phyloP scores from a whole-genome alignment of 2,797 vertebrate genomes.

The Neosalanx taihuensis region DNA sequence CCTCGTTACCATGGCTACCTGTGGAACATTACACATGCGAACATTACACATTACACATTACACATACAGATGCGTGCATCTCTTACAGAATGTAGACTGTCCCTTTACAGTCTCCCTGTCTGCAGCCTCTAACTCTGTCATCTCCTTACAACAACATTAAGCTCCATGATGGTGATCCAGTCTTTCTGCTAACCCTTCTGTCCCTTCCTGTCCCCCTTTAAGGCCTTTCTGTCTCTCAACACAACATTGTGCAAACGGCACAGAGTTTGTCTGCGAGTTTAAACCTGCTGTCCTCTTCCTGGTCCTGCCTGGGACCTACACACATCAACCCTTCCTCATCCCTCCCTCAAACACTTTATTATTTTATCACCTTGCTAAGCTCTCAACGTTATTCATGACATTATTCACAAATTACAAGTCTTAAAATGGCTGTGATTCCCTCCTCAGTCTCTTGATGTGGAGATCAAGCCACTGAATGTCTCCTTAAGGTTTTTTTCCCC shows the following conservation, averaged over 20 bases:
- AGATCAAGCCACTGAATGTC: too few relatives aligned
- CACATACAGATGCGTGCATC: slow-evolving; percentile 11
- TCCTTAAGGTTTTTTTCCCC: background rate
- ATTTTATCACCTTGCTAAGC: too few relatives aligned
- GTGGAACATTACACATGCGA: slow-evolving; percentile 10
- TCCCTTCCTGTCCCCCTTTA: background rate
- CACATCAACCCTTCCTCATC: background rate
- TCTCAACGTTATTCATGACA: too few relatives aligned
- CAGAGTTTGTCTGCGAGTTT: slow-evolving; percentile 4
- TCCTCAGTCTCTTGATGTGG: too few relatives aligned
- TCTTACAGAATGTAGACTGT: background rate
- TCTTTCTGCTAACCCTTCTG: background rate
- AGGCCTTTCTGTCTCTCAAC: background rate
- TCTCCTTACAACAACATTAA: background rate
- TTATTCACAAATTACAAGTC: too few relatives aligned
- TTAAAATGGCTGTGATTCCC: too few relatives aligned
- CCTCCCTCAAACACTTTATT: background rate
- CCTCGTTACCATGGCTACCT: slow-evolving; percentile 30
- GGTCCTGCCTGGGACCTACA: background rate
- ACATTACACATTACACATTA: background rate
- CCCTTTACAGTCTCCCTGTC: slow-evolving; percentile 4
- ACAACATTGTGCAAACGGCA: background rate
- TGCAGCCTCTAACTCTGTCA: background rate
- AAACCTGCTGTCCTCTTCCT: background rate
- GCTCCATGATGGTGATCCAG: too few relatives aligned